A percentile compares a stretch with the other conserved stretches of the same genome.
Conservation (phyloP, 2,113 vertebrate species). For the Anoplopoma fimbria region DNA sequence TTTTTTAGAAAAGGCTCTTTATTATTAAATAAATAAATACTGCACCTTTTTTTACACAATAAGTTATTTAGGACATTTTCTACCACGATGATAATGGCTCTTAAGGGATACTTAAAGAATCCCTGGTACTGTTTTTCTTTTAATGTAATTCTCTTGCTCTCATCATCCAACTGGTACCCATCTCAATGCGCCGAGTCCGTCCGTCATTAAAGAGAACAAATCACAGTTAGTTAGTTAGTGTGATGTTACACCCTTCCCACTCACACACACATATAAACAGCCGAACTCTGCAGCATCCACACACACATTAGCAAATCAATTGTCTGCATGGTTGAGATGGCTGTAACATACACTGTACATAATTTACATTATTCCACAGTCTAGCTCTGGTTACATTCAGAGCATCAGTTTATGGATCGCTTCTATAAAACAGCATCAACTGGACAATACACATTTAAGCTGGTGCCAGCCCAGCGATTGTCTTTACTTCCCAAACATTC, state of each 20-base stretch:
- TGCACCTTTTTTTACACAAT: conserved; percentile 93
- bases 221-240: conserved; percentile 76
- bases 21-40: conserved; percentile 94
- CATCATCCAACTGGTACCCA: conserved; percentile 36
- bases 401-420: conserved; percentile 59
- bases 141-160: conserved; percentile 30
- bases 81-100: conserved; percentile 63
- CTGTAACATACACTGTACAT: conserved; percentile 74
- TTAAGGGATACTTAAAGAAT: conserved; percentile 41
- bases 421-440: conserved; percentile 59
- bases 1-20: conserved; percentile 75
- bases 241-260: conserved; percentile 56
- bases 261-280: conserved; percentile 21
- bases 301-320: conserved; percentile 39
- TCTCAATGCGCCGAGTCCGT: conserved; percentile 51
- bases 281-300: conserved; percentile 36
- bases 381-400: conserved; percentile 69
- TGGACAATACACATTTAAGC: conserved; percentile 54
- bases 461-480: conserved; percentile 88
- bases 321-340: conserved; percentile 80
- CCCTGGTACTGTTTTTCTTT: conserved; percentile 32
- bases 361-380: conserved; percentile 68
- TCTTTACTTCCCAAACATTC: conserved; percentile 48
- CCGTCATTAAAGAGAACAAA: conserved; percentile 66
- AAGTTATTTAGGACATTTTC: conserved; percentile 90